Percentiles rank a stretch among this genome's conserved stretches.
phyloP scores from a whole-genome alignment of 2,797 vertebrate species.

The Lithobates sylvaticus region DNA sequence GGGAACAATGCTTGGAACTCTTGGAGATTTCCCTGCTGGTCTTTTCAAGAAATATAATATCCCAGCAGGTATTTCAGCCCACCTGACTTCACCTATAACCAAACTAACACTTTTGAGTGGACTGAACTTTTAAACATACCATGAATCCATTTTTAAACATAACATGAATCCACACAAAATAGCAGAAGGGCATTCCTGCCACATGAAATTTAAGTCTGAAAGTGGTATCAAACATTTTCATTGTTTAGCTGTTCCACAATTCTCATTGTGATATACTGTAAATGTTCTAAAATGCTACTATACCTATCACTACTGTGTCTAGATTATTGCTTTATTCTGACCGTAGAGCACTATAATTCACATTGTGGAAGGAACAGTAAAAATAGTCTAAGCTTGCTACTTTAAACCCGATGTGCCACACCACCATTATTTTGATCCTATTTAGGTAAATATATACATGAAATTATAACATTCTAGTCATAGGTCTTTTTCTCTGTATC shows the following conservation, averaged over 20 bases:
- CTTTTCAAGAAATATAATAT: neutral
- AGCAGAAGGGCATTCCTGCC: neutral
- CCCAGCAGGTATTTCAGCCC: neutral
- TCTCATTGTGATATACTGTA: neutral
- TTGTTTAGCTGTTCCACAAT: neutral
- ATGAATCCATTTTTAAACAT: neutral
- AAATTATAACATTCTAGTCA: constrained; percentile 19
- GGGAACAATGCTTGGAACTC: no score
- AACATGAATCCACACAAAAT: no score
- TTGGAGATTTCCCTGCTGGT: no score
- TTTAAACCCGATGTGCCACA: constrained; percentile 9
- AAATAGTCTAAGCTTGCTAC: constrained; percentile 3
- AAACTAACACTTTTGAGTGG: neutral
- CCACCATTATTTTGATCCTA: constrained; percentile 4
- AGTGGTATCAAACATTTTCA: neutral
- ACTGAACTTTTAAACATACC: neutral
- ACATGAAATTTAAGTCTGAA: neutral
- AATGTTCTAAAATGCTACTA: neutral
- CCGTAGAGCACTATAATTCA: neutral
- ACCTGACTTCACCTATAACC: neutral
- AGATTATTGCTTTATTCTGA: neutral
- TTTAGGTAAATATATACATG: constrained; percentile 29
- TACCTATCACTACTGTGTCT: neutral
- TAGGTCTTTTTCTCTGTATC: constrained; percentile 13
- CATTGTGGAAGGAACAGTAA: neutral